phyloP scores from a whole-genome alignment of 64 coral and sea anemone genomes.

The Actinia equina region DNA sequence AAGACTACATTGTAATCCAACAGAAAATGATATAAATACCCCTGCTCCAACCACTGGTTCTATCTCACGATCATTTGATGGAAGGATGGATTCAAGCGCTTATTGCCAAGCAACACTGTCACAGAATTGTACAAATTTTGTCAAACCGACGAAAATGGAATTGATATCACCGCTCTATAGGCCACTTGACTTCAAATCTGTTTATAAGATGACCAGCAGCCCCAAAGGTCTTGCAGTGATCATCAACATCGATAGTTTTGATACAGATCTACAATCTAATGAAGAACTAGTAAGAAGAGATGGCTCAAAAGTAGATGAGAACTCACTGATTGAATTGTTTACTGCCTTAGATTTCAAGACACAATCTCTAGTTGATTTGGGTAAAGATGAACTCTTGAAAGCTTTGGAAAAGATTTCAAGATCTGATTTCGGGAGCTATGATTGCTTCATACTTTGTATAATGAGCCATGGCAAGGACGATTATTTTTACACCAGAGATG shows the following conservation, averaged over 20 bases:
- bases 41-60: neutral
- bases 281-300: neutral
- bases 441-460: constrained; percentile 75
- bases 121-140: neutral
- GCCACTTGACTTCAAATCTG: neutral
- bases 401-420: constrained; percentile 50
- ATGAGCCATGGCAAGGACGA: constrained; percentile 76
- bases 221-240: constrained; percentile 16
- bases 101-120: neutral
- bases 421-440: constrained; percentile 37
- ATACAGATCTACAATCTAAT: neutral
- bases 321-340: neutral
- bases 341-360: constrained; percentile 43
- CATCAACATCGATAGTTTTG: constrained; percentile 3
- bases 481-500: constrained; percentile 31
- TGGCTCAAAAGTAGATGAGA: constrained; percentile 59
- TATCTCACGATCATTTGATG: neutral
- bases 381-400: neutral
- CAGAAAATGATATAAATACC: neutral
- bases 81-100: neutral
- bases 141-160: neutral
- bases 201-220: constrained; percentile 19
- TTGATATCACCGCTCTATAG: neutral
- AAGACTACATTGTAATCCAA: neutral
- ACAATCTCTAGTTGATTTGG: neutral